Conservation (phyloP, 1,140 invertebrate species). For the Magallana gigas region DNA sequence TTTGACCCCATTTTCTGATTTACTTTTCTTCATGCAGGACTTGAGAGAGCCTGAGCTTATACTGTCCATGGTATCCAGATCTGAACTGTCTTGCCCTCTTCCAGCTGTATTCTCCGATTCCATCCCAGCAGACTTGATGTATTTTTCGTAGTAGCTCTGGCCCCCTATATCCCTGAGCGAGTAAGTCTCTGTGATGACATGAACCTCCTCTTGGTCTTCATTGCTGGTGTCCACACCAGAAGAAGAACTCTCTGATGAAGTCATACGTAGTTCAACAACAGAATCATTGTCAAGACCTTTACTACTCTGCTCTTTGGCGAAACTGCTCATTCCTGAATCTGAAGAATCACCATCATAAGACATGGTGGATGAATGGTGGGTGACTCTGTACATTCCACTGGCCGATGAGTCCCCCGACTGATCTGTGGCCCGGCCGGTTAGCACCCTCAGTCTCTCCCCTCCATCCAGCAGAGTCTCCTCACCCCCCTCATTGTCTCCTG, state of each 20-base stretch:
- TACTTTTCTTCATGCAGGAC: constrained; percentile 75
- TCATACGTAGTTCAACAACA: neutral
- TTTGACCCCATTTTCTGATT: constrained; percentile 60
- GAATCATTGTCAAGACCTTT: neutral
- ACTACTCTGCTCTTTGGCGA: constrained; percentile 17
- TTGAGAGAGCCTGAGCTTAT: constrained; percentile 63
- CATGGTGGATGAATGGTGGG: neutral
- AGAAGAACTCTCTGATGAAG: constrained; percentile 45
- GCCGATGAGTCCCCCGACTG: neutral
- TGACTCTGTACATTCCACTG: neutral
- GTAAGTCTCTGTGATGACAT: constrained; percentile 42
- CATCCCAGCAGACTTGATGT: constrained; percentile 41
- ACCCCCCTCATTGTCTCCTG: constrained; percentile 33
- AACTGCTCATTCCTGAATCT: neutral
- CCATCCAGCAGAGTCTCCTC: constrained; percentile 30
- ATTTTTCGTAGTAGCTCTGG: constrained; percentile 57
- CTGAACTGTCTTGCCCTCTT: neutral
- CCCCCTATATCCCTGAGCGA: constrained; percentile 46
- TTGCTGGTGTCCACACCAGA: constrained; percentile 18
- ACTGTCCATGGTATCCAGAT: constrained; percentile 40
- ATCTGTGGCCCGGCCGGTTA: neutral
- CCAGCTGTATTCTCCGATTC: constrained; percentile 22
- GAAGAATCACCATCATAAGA: constrained; percentile 4
- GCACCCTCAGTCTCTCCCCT: neutral
- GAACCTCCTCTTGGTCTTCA: constrained; percentile 45